phyloP scores from a whole-genome alignment of 2,797 vertebrate species.

The Cygnus olor region DNA sequence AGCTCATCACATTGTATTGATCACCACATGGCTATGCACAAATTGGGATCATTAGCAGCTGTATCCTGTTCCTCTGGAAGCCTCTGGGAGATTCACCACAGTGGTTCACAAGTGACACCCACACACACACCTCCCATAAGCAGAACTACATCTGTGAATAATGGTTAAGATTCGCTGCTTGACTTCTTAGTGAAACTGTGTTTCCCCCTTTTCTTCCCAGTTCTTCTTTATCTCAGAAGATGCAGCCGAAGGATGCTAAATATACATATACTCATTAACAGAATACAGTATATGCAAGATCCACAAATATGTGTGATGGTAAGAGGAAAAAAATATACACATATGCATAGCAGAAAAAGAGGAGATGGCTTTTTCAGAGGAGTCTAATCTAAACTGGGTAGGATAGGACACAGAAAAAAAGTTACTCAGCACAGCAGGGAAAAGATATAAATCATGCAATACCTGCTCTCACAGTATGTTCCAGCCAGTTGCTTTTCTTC shows the following conservation, averaged over 20 bases:
- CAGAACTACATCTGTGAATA: fast-evolving
- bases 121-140: neutral
- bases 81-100: neutral
- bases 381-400: neutral
- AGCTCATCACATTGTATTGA: neutral
- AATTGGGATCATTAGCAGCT: fast-evolving
- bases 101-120: neutral
- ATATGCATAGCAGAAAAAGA: neutral
- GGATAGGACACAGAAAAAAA: neutral
- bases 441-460: neutral
- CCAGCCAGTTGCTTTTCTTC: neutral
- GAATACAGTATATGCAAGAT: neutral
- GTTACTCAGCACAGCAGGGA: neutral
- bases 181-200: neutral
- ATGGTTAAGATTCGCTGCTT: neutral
- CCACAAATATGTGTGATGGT: neutral
- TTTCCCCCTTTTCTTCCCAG: neutral
- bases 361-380: neutral
- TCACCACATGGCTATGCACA: neutral
- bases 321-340: neutral
- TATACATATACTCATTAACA: neutral
- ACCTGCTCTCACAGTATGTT: neutral
- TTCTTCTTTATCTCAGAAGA: neutral
- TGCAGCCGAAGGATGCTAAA: neutral
- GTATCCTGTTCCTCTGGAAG: neutral